Base-by-base conservation (phyloP, 2,797 vertebrate species). In the Notamacropus eugenii region DNA sequence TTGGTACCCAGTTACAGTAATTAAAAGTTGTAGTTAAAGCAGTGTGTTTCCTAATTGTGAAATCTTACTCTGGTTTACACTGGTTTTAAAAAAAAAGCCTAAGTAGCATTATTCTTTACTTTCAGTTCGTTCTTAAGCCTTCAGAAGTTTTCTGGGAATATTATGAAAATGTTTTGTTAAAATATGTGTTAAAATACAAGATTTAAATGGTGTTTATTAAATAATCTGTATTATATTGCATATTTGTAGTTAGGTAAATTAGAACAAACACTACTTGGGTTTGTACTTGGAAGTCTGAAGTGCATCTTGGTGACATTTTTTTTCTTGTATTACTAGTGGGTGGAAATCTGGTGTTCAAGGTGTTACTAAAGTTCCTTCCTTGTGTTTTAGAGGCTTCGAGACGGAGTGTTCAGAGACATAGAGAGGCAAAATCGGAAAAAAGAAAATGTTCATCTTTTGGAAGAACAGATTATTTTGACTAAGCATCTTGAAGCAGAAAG, bases 381-480 rank as follows among this genome's bases (percentile, higher is more conserved):
- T 54, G 59, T 11, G 95, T 98, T 98, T 40, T 99, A 99, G 99
- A 99, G 99, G 93, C 99, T 99, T 95, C 99, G 98, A 95, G 98
- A 99, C 11, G 99, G 99, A 9, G 99, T 99, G 0, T 19, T 99
- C 96, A 98, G 98, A 97, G 99, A 99, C 96, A 98, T 99, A 95
- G 99, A 99, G 97, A 99, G 99, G 14, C 97, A 99, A 56, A 98
- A 98, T 94, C 98, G 98, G 97, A 99, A 99, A 98, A 98, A 98
- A 93, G 99, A 99, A 97, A 99, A 99, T 59, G 98, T 99, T 97
- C 98, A 98, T 90, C 98, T 99, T 59, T 98, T 99, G 62, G 98
- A 99, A 98, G 99, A 99, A 97, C 99, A 99, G 98, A 99, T 98
- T 97, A 97, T 95, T 52, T 99, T 99, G 97, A 99, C 99, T 92